phyloP scores from a whole-genome alignment of 2,888 invertebrate genomes.

The Polyploca ridens region DNA sequence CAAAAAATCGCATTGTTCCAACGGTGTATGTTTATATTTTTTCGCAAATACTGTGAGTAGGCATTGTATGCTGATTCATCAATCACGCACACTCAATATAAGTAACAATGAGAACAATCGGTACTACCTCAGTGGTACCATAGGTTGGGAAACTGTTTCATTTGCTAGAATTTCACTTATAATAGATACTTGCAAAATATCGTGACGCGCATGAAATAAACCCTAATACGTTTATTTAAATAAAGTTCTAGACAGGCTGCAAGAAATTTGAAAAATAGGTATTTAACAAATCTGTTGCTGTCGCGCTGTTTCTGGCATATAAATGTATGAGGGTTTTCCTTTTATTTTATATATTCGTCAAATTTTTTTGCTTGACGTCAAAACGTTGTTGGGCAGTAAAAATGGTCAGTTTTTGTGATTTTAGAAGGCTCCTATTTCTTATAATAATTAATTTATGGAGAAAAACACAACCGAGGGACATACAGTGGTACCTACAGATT shows the following conservation, averaged over 20 bases:
- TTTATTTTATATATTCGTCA: background rate
- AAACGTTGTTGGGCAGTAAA: no score
- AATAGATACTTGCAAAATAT: background rate
- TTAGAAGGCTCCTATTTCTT: no score
- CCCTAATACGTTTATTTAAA: background rate
- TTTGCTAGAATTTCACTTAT: slow-evolving; percentile 1
- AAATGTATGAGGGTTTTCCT: no score
- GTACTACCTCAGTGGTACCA: slow-evolving; percentile 33
- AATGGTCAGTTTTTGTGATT: no score
- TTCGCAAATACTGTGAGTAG: slow-evolving; percentile 8
- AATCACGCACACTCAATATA: slow-evolving; percentile 45
- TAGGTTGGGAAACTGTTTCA: slow-evolving; percentile 25
- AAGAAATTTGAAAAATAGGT: no score
- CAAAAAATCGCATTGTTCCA: background rate
- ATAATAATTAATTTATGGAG: no score
- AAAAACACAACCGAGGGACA: no score
- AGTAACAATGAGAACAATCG: slow-evolving; percentile 45
- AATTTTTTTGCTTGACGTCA: background rate
- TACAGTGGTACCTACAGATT: no score
- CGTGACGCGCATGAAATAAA: background rate
- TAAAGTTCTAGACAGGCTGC: no score
- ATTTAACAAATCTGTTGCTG: no score
- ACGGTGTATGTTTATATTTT: slow-evolving; percentile 4
- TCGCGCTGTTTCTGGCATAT: no score
- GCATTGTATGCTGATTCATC: slow-evolving; percentile 33